phyloP scores from a whole-genome alignment of 1,140 invertebrate genomes.

The Drosophila carrolli region DNA sequence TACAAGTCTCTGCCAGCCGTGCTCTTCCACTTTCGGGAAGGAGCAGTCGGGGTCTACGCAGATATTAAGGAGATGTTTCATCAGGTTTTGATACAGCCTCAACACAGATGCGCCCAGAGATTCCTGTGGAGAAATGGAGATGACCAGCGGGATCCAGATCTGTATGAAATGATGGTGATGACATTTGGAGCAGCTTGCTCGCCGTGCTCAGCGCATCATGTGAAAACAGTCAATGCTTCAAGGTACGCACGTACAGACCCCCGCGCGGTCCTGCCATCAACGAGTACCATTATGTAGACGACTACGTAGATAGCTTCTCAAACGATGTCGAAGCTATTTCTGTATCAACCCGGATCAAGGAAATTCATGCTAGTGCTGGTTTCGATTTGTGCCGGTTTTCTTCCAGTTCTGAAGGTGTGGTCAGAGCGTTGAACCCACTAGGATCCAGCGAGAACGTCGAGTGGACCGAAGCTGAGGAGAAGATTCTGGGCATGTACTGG shows the following conservation, averaged over 20 bases:
- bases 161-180: background rate
- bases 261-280: background rate
- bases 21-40: too few species aligned
- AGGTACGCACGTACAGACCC: too few species aligned
- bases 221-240: background rate
- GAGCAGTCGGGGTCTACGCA: too few species aligned
- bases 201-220: background rate
- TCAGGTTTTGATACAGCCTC: too few species aligned
- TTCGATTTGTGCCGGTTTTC: background rate
- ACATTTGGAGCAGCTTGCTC: background rate
- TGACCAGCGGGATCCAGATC: too few species aligned
- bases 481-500: background rate
- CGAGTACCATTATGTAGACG: background rate
- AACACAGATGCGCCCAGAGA: too few species aligned
- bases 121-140: too few species aligned
- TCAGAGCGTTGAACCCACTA: background rate
- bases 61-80: too few species aligned
- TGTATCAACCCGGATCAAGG: background rate
- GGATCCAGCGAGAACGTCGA: background rate
- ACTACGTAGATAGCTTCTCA: background rate
- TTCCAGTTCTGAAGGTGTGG: background rate
- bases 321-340: background rate
- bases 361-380: background rate
- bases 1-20: too few species aligned
- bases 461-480: conserved; percentile 6